Evolutionary conservation across 2,797 vertebrate species (phyloP), one percentile per base, ranked within the genome.

Genomic region (Scomberomorus guttatus): DNA sequence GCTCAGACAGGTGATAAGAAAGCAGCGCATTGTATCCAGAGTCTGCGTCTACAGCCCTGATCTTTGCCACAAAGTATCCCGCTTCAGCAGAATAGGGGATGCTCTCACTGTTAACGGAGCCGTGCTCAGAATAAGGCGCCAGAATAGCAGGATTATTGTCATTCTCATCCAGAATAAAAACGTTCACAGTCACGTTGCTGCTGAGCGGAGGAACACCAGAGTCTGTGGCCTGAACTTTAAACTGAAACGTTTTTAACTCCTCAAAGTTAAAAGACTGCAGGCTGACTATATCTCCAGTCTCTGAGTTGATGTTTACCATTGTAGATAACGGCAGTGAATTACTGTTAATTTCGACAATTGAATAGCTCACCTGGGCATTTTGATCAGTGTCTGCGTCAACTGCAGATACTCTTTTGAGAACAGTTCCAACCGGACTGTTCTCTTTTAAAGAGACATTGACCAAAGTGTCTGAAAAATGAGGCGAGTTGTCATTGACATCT

Each of bases 401-500:
- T 34, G 90, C 84, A 1, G 71, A 62, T 5, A 90, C 68, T 0
- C 72, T 37, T 72, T 70, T 79, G 5, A 93, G 67, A 50, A 88
- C 24, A 0, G 39, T 12, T 0, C 85, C 82, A 1, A 75, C 61
- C 20, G 72, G 90, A 79, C 96, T 97, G 83, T 95, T 95, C 17
- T 95, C 94, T 83, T 71, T 93, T 0, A 94, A 57, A 65, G 92
- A 91, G 20, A 92, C 46, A 84, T 85, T 86, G 14, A 92, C 4
- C 44, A 13, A 34, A 27, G 0, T 58, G 15, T 90, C 82, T 39
- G 66, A 5, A 42, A 95, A 95, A 27, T 10, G 59, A 0, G 94
- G 94, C 3, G 82, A 60, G 15, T 94, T 94, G 37, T 95, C 94
- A 76, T 95, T 95, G 62, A 97, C 90, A 77, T 98, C 97, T 0